phyloP scores from a whole-genome alignment of 2,797 vertebrate species.

The Neostethus bicornis region DNA sequence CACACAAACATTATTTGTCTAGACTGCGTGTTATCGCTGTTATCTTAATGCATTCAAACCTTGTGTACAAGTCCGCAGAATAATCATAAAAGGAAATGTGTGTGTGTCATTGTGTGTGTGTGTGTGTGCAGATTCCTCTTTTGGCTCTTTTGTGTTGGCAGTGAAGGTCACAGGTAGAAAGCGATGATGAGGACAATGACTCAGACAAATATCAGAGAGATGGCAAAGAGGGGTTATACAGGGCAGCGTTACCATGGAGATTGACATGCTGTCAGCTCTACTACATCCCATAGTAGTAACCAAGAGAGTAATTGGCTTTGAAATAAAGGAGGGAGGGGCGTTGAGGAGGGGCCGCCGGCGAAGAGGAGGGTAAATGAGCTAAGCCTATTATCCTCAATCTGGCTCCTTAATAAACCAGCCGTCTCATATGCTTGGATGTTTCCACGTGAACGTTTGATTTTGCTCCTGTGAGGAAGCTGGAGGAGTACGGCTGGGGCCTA shows the following conservation, averaged over 20 bases:
- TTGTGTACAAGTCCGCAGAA: background rate
- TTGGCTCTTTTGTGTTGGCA: conserved; percentile 8
- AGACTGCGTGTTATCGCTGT: background rate
- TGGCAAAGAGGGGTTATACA: conserved; percentile 37
- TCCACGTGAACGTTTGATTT: conserved; percentile 58
- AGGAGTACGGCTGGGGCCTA: conserved; percentile 21
- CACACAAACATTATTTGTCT: conserved; percentile 42
- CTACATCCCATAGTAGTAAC: conserved; percentile 54
- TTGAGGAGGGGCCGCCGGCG: conserved; percentile 22
- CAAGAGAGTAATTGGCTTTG: conserved; percentile 63
- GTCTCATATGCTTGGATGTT: conserved; percentile 36
- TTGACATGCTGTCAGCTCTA: conserved; percentile 61
- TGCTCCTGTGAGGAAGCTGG: conserved; percentile 44
- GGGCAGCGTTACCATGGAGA: conserved; percentile 68
- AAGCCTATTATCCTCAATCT: conserved; percentile 61
- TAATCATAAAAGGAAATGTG: conserved; percentile 1
- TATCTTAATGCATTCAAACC: conserved; percentile 8
- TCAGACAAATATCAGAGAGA: conserved; percentile 47
- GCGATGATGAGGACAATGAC: conserved; percentile 55
- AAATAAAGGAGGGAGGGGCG: conserved; percentile 30
- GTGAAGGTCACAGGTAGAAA: conserved; percentile 60
- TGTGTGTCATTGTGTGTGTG: background rate
- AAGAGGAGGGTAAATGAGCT: conserved; percentile 63
- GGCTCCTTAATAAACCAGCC: conserved; percentile 45
- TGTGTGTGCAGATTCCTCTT: conserved; percentile 3